Evolutionary conservation across 2,113 vertebrate genomes (phyloP).

Genomic region (Eonycteris spelaea): DNA sequence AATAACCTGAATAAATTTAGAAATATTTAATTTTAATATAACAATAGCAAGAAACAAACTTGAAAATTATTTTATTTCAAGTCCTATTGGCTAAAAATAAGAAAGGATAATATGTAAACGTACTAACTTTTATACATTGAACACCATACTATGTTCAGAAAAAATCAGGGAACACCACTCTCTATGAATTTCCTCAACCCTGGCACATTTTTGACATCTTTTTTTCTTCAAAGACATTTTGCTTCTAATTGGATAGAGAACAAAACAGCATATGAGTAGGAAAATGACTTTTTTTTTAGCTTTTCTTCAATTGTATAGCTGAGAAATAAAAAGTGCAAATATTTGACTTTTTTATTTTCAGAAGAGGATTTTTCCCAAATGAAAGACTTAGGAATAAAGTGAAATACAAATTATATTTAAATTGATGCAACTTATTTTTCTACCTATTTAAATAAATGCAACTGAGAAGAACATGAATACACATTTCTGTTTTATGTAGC

Average conservation of each 20-base stretch:
- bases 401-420: neutral
- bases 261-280: neutral
- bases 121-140: neutral
- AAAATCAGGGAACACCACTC: neutral
- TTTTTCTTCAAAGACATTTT: neutral
- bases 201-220: neutral
- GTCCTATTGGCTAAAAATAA: neutral
- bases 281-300: neutral
- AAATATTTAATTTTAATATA: neutral
- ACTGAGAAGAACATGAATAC: neutral
- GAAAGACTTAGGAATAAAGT: neutral
- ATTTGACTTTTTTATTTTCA: neutral
- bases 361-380: neutral
- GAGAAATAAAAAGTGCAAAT: neutral
- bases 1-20: neutral
- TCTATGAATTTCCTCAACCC: neutral
- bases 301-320: neutral
- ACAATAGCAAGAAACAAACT: neutral
- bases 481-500: neutral
- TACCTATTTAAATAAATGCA: slow-evolving; percentile 6
- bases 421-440: neutral
- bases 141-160: neutral
- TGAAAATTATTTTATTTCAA: neutral
- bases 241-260: neutral
- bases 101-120: neutral